A percentile compares a stretch with the other conserved stretches of the same genome.
These are phyloP conservation scores for Myotis myotis DNA, from an alignment of 2,797 vertebrate species.

Conservation along the genomic window DNA sequence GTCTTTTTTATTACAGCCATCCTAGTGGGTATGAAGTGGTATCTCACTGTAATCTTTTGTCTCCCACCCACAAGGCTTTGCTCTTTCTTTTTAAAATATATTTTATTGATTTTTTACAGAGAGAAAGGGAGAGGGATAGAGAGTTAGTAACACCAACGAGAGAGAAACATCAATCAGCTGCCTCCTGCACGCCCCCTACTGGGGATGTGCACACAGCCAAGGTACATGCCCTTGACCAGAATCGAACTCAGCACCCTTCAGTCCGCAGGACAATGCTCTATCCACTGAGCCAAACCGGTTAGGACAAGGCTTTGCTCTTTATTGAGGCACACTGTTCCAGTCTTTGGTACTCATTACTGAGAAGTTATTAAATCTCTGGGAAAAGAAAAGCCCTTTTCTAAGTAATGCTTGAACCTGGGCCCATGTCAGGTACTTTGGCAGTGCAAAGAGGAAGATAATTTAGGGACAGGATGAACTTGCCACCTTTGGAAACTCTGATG, in stretches of 20 bases:
- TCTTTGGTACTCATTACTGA: not conserved
- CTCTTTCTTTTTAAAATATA: not conserved
- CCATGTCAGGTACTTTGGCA: not conserved
- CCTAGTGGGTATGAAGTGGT: not conserved
- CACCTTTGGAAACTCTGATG: not conserved
- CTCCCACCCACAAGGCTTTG: not conserved
- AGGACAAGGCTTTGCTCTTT: not conserved
- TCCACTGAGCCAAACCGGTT: too few species aligned
- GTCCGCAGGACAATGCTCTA: too few species aligned
- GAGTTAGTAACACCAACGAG: too few species aligned
- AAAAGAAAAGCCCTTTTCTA: not conserved
- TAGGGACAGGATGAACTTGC: not conserved
- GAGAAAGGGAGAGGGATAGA: too few species aligned
- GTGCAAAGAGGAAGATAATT: conserved; percentile 16
- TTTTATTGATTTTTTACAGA: too few species aligned
- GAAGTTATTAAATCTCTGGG: not conserved
- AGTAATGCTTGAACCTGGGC: not conserved
- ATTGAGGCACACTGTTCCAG: not conserved
- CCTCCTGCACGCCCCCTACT: too few species aligned
- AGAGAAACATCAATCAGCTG: too few species aligned
- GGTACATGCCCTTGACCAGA: too few species aligned
- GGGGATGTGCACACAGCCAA: too few species aligned
- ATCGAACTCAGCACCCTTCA: too few species aligned
- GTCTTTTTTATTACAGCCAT: not conserved
- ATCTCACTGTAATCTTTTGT: not conserved